Evolutionary conservation across 2,113 vertebrate genomes (phyloP), one percentile per base, ranked within the genome.

Genomic region (Ochotona princeps): DNA sequence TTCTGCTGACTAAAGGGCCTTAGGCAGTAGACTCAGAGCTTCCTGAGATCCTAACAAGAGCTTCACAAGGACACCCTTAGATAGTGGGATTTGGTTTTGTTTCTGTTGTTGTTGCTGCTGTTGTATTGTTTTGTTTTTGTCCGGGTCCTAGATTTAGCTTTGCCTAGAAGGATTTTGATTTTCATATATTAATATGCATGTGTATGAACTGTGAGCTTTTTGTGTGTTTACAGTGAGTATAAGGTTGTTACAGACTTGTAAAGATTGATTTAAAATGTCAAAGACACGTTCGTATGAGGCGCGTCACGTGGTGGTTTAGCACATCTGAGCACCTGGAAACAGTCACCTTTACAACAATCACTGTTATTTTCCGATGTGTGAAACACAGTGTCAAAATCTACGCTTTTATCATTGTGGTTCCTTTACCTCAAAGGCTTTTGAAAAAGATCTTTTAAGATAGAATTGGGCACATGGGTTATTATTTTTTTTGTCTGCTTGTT

Each of bases 291-390:
- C 23, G 51, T 10, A 11, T 86, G 8, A 84, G 79, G 2, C 25
- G 78, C 18, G 15, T 74, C 28, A 7, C 15, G 5, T n/a, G 6
- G 23, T n/a, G 0, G 38, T 15, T 51, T 76, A 73, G 18, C n/a
- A 49, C 5, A 28, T 49, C 10, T 2, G 26, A 83, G 61, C 35
- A 25, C 66, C 28, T 78, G 54, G 66, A 12, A 65, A 61, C 47
- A 20, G 54, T 49, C 72, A 35, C 12, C 12, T 12, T 76, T 65
- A 9, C 38, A 32, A 25, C 32, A 61, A n/a, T 73, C 17, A 75
- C 20, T 89, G 65, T 54, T 25, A 67, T 38, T 90, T 94, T 90
- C 65, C 60, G 30, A 91, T 92, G 26, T 66, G 49, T 83, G 32
- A 79, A 44, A 28, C 21, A 67, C 7, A 32, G 63, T 63, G n/a